Conservation (phyloP, 2,797 vertebrate species). For the Darevskia mixta region DNA sequence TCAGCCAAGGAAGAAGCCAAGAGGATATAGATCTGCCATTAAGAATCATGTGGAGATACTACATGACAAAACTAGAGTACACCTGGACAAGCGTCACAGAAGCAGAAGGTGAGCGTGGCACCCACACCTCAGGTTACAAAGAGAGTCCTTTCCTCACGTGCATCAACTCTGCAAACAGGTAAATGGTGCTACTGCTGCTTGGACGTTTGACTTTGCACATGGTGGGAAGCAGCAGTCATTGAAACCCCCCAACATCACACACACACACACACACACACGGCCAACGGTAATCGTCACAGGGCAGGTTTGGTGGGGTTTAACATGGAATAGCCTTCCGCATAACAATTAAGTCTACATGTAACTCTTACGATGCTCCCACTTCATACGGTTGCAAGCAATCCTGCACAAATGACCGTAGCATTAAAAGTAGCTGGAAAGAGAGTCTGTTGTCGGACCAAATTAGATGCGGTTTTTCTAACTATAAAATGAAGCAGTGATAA, state of each 20-base stretch:
- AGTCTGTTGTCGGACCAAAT: not conserved
- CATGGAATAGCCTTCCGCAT: not conserved
- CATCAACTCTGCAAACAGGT: no score
- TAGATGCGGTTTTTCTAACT: not conserved
- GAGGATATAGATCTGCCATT: not conserved
- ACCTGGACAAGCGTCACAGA: not conserved
- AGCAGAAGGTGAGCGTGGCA: not conserved
- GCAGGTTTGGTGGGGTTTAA: not conserved
- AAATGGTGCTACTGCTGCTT: not conserved
- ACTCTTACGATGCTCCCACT: not conserved
- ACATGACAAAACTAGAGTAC: not conserved
- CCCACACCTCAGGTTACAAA: not conserved
- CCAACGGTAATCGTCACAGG: not conserved
- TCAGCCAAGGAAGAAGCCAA: not conserved
- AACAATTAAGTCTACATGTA: not conserved
- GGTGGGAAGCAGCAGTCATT: not conserved
- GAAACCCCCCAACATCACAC: not conserved
- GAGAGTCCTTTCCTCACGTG: not conserved
- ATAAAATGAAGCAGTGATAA: not conserved
- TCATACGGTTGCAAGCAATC: not conserved
- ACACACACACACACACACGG: not conserved
- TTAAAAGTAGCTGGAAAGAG: not conserved
- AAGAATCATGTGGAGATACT: not conserved
- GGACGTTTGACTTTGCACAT: not conserved
- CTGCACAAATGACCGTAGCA: not conserved